phyloP scores from a whole-genome alignment of 1,140 invertebrate genomes.

The Magallana angulata region DNA sequence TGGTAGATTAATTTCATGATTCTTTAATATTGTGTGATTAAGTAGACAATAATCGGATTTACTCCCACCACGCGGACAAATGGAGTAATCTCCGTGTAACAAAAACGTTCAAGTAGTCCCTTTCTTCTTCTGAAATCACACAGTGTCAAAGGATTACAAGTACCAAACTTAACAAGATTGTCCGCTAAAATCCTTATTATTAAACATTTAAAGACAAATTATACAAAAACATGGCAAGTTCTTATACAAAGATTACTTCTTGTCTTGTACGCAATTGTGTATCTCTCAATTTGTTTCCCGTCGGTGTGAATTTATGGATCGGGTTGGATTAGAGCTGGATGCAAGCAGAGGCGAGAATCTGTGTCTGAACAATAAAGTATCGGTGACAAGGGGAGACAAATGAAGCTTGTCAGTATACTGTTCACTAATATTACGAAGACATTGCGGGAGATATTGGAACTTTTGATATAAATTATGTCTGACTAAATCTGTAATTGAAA shows the following conservation, averaged over 20 bases:
- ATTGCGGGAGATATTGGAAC: neutral
- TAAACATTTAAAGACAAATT: conserved; percentile 36
- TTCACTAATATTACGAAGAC: neutral
- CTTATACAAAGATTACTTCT: neutral
- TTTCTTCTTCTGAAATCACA: conserved; percentile 32
- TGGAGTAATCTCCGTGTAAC: neutral
- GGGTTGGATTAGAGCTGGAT: neutral
- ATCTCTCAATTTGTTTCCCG: neutral
- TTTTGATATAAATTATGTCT: conserved; percentile 26
- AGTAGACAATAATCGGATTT: neutral
- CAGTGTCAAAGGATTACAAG: neutral
- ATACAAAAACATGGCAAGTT: conserved; percentile 16
- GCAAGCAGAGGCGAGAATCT: neutral
- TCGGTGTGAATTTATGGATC: conserved; percentile 10
- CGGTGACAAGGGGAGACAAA: conserved; percentile 24
- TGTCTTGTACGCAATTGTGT: conserved; percentile 18
- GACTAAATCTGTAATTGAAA: neutral
- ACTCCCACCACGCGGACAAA: neutral
- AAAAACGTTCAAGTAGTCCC: conserved; percentile 16
- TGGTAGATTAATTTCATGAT: conserved; percentile 3
- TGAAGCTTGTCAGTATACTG: neutral
- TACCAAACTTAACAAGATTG: neutral
- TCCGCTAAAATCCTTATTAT: conserved; percentile 24
- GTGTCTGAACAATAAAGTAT: neutral
- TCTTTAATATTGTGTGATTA: neutral